A percentile compares a stretch with the other conserved stretches of the same genome.
Evolutionary conservation across 1,140 invertebrate genomes (phyloP).

Genomic region (Drosophila kepulauana): DNA sequence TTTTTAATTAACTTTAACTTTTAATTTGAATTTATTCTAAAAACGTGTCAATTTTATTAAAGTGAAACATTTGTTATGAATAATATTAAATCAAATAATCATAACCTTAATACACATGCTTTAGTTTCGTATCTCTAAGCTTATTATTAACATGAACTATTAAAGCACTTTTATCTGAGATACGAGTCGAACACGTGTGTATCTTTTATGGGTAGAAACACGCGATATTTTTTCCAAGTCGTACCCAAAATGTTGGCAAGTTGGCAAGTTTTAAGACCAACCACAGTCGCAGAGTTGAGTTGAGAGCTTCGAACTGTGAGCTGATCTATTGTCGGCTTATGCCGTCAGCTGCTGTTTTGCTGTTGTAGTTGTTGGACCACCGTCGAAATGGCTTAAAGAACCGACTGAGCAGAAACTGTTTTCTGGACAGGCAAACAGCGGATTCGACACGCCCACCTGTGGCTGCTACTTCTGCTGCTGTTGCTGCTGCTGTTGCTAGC

Average conservation of each 20-base stretch:
- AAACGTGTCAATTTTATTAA: too few relatives aligned
- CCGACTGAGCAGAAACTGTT: constrained; percentile 29
- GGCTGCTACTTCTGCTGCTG: constrained; percentile 11
- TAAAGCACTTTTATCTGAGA: neutral
- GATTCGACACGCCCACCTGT: constrained; percentile 59
- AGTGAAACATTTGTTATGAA: too few relatives aligned
- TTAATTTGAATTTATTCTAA: too few relatives aligned
- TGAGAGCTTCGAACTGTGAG: too few relatives aligned
- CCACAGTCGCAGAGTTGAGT: neutral
- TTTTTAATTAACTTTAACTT: too few relatives aligned
- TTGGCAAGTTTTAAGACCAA: neutral
- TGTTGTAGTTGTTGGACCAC: constrained; percentile 13
- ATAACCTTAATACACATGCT: neutral
- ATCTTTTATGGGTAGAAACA: neutral
- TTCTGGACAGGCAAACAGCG: constrained; percentile 33
- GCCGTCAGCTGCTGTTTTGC: constrained; percentile 12
- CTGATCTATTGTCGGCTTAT: constrained; percentile 40
- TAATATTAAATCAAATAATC: too few relatives aligned
- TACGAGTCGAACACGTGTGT: neutral
- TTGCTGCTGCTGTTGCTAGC: constrained; percentile 14
- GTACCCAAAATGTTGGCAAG: constrained; percentile 4
- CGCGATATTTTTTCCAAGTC: neutral
- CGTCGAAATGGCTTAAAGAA: constrained; percentile 23
- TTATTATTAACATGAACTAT: neutral
- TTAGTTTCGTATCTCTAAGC: neutral